These are phyloP conservation scores for Malurus splendens DNA, from an alignment of 2,797 vertebrate species.

Conservation along the genomic window DNA sequence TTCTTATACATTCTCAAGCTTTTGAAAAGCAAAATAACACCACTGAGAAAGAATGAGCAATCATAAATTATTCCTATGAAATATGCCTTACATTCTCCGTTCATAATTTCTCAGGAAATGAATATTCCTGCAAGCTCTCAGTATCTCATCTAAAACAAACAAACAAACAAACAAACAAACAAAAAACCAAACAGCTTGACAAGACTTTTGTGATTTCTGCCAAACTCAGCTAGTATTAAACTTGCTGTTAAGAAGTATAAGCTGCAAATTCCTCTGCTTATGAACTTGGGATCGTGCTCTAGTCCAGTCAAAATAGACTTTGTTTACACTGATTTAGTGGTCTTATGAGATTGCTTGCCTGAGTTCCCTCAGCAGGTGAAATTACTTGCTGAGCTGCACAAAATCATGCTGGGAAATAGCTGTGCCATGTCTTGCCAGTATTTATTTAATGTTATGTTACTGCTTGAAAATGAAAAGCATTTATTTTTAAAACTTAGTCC, in stretches of 20 bases:
- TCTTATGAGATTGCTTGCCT: conserved; percentile 13
- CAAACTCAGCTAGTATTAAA: not conserved
- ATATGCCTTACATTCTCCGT: not conserved
- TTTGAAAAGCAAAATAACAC: not conserved
- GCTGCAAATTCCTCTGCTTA: conserved; percentile 11
- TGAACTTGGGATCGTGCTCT: not conserved
- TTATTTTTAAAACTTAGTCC: conserved; percentile 22
- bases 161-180: not conserved
- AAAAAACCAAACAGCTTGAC: not conserved
- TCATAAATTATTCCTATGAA: not conserved
- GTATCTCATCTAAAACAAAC: not conserved
- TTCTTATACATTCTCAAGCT: not conserved
- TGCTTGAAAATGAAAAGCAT: conserved; percentile 13
- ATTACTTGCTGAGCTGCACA: conserved; percentile 6
- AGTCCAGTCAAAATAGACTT: conserved; percentile 19
- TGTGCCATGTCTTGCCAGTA: not conserved
- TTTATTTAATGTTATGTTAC: conserved; percentile 46
- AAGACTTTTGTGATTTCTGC: not conserved
- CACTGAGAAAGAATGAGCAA: not conserved
- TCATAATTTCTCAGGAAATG: not conserved
- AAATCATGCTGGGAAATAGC: conserved; percentile 29
- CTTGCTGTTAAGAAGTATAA: conserved; percentile 12
- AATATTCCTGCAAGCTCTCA: not conserved
- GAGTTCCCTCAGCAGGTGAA: conserved; percentile 32
- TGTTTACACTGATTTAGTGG: conserved; percentile 31